Percentiles rank a stretch among this genome's conserved stretches.
Evolutionary conservation across 1,140 invertebrate genomes (phyloP).

Genomic region (Rhagoletis zephyria): DNA sequence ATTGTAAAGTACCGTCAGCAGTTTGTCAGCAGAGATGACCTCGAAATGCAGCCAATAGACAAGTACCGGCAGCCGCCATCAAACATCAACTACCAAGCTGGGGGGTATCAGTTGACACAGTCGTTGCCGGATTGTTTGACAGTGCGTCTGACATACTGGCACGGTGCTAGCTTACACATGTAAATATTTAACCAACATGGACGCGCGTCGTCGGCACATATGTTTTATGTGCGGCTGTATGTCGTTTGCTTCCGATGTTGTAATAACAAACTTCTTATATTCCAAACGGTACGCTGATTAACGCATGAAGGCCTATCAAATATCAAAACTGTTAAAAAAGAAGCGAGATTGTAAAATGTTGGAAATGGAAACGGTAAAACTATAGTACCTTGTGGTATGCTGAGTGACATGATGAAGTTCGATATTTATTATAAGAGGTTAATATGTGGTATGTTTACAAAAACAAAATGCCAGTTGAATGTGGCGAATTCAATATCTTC

Average conservation of each 20-base stretch:
- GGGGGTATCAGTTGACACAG: slow-evolving; percentile 31
- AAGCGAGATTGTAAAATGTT: not conserved
- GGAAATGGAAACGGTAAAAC: not conserved
- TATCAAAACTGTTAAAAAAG: not conserved
- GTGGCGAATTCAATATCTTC: too few relatives aligned
- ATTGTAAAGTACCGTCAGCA: not conserved
- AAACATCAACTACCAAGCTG: not conserved
- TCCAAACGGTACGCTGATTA: slow-evolving; percentile 22
- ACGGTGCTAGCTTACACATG: not conserved
- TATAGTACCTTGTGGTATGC: not conserved
- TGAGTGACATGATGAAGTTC: not conserved
- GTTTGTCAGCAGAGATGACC: slow-evolving; percentile 25
- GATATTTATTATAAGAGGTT: not conserved
- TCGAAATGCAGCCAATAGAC: slow-evolving; percentile 44
- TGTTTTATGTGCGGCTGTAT: not conserved
- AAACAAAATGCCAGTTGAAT: too few relatives aligned
- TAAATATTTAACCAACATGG: not conserved
- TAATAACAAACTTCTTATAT: slow-evolving; percentile 44
- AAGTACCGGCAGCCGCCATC: slow-evolving; percentile 19
- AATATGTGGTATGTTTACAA: slow-evolving; percentile 55
- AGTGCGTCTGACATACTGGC: not conserved
- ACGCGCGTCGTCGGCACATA: not conserved
- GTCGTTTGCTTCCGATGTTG: slow-evolving; percentile 40
- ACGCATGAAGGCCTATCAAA: slow-evolving; percentile 29
- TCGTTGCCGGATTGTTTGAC: slow-evolving; percentile 17